These are phyloP conservation scores for Beris chalybata DNA, from an alignment of 2,888 invertebrate genomes.

Conservation along the genomic window DNA sequence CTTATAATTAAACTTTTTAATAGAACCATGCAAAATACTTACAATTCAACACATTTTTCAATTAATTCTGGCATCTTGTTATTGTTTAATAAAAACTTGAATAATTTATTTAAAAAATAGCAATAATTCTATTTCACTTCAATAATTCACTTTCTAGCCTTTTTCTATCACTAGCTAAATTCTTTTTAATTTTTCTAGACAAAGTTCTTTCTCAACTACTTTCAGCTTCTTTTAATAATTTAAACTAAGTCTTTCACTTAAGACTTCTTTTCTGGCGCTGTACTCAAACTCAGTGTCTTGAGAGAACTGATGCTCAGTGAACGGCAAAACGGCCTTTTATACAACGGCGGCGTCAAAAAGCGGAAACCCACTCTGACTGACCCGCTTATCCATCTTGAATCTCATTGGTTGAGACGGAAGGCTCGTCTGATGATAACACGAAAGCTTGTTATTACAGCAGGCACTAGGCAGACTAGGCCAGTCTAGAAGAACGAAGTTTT, in stretches of 20 bases:
- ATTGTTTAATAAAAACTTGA: neutral
- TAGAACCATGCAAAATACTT: constrained; percentile 7
- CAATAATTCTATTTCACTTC: neutral
- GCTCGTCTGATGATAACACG: constrained; percentile 20
- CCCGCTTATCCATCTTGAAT: constrained; percentile 1
- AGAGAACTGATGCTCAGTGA: constrained; percentile 21
- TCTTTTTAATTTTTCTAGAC: neutral
- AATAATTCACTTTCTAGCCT: constrained; percentile 2
- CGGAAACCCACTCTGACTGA: constrained; percentile 15
- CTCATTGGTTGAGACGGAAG: constrained; percentile 16
- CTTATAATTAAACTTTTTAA: no score
- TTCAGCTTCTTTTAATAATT: constrained; percentile 10
- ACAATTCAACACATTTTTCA: constrained; percentile 20
- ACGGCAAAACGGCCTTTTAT: constrained; percentile 19
- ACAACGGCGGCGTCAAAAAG: neutral
- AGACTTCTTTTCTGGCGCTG: no score
- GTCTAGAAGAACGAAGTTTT: no score
- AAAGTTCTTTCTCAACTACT: constrained; percentile 1
- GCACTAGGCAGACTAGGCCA: no score
- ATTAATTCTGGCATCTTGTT: constrained; percentile 27
- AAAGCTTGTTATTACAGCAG: neutral
- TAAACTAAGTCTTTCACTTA: neutral
- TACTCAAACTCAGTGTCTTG: constrained; percentile 21
- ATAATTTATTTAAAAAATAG: neutral
- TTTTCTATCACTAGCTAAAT: neutral